Conservation (phyloP, 2,797 vertebrate species). For the Lycodopsis pacificus region DNA sequence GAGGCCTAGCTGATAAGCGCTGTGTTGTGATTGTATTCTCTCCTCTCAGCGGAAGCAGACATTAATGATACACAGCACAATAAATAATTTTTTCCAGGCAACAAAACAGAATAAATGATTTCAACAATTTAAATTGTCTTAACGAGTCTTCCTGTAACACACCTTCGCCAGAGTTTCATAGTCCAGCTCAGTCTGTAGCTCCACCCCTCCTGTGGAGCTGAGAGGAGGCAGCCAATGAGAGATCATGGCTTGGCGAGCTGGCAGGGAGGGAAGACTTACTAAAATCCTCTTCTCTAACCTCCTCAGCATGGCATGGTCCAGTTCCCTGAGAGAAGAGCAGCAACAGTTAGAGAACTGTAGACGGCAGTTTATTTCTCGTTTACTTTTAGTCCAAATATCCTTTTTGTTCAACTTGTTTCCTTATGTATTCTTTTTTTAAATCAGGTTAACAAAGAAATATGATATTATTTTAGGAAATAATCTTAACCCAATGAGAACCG, state of each 20-base stretch:
- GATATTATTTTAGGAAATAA: background rate
- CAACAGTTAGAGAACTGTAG: background rate
- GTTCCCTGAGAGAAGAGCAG: constrained; percentile 85
- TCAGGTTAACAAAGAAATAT: background rate
- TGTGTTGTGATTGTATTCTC: background rate
- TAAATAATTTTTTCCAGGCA: too few species aligned
- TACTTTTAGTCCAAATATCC: background rate
- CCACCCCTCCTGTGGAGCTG: constrained; percentile 83
- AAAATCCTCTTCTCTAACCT: constrained; percentile 96
- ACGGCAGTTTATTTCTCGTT: background rate
- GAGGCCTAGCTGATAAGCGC: background rate
- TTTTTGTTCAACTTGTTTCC: background rate
- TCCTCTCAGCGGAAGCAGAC: background rate
- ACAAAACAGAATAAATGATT: background rate
- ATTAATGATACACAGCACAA: background rate
- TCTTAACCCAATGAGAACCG: background rate
- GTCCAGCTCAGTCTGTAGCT: constrained; percentile 88
- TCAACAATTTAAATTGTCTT: background rate
- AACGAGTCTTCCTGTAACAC: constrained; percentile 1
- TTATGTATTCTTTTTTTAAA: background rate
- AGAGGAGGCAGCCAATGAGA: constrained; percentile 92
- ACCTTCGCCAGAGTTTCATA: constrained; percentile 89
- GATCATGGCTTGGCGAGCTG: constrained; percentile 91
- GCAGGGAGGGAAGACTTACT: constrained; percentile 88
- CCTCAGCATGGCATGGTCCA: constrained; percentile 94